phyloP scores from a whole-genome alignment of 2,888 invertebrate species.

The Temnothorax ravouxi region DNA sequence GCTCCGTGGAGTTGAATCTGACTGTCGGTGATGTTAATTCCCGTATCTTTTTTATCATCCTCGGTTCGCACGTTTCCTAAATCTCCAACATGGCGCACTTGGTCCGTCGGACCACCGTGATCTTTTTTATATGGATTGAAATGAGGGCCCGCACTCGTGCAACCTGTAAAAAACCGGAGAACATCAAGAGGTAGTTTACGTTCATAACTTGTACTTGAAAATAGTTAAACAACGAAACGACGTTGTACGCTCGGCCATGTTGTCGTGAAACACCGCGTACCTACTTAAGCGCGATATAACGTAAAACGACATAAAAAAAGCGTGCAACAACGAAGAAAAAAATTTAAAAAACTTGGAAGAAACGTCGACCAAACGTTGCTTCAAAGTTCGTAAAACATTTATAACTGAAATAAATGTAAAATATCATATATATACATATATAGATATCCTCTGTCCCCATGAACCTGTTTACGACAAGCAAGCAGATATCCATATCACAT shows the following conservation, averaged over 20 bases:
- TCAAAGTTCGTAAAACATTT: too few relatives aligned
- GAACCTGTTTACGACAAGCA: not conserved
- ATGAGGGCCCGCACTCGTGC: constrained; percentile 97
- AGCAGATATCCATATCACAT: not conserved
- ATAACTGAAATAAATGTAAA: too few relatives aligned
- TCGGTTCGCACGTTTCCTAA: constrained; percentile 93
- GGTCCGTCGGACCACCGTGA: constrained; percentile 93
- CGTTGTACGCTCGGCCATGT: too few relatives aligned
- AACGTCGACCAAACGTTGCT: too few relatives aligned
- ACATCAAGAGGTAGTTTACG: not conserved
- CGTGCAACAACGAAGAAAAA: too few relatives aligned
- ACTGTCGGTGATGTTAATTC: constrained; percentile 89
- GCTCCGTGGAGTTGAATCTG: constrained; percentile 90
- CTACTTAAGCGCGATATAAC: too few relatives aligned
- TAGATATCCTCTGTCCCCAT: not conserved
- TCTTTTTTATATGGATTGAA: constrained; percentile 94
- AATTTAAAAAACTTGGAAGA: too few relatives aligned
- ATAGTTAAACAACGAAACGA: not conserved
- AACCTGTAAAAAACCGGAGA: constrained; percentile 85
- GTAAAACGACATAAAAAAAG: too few relatives aligned
- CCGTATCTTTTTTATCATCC: constrained; percentile 89
- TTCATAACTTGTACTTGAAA: not conserved
- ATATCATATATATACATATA: not conserved
- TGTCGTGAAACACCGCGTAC: too few relatives aligned
- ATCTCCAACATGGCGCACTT: constrained; percentile 95